Conservation (phyloP, 2,113 vertebrate genomes). For the Hypanus sabinus region DNA sequence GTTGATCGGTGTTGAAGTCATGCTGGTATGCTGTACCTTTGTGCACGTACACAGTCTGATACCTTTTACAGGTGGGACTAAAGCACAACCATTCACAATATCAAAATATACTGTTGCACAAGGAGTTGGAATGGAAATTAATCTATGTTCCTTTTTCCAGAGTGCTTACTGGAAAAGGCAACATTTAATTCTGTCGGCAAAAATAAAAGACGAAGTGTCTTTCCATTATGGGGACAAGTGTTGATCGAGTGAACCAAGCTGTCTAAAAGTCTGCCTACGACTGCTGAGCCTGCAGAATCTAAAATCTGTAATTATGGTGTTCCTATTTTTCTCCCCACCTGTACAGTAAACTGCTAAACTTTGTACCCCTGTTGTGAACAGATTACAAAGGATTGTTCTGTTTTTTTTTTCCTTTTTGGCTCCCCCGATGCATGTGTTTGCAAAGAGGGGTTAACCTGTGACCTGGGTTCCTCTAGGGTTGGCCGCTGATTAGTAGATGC, state of each 20-base stretch:
- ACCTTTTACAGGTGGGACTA: background rate
- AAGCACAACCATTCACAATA: background rate
- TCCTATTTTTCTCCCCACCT: background rate
- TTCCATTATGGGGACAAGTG: background rate
- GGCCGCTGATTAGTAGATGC: background rate
- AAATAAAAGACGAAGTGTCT: background rate
- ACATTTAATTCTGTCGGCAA: background rate
- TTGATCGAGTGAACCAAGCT: background rate
- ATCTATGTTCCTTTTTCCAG: background rate
- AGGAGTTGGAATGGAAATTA: background rate
- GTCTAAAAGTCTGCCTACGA: background rate
- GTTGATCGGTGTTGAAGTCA: background rate
- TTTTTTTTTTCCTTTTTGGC: background rate
- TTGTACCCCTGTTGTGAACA: background rate
- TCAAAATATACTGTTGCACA: background rate
- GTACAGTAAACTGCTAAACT: background rate
- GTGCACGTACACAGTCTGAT: background rate
- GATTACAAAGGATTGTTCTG: background rate
- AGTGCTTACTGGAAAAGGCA: background rate
- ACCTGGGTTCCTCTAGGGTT: background rate
- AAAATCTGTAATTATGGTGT: background rate
- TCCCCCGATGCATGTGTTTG: background rate
- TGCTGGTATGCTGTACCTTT: background rate
- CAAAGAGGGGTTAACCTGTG: background rate
- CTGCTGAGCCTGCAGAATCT: background rate